Evolutionary conservation across 2,888 invertebrate genomes (phyloP), one percentile per base, ranked within the genome.

Genomic region (Gandaritis pyraliata): DNA sequence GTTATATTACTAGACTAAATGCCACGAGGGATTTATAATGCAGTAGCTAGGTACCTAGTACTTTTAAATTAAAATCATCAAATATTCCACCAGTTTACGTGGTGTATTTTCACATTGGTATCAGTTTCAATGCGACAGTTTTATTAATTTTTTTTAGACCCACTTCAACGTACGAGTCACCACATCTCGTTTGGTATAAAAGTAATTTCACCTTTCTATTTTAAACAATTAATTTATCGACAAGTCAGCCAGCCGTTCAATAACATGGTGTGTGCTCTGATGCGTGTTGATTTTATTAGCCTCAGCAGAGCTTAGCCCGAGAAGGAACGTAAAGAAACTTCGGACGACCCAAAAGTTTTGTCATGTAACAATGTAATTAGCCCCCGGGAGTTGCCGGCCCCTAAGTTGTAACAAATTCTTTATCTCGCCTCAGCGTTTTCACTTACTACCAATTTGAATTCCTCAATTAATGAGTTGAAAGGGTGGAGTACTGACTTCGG

Each of bases 351-450:
- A 83, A 89, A 89, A 89, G 82, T 90, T 89, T 88, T 85, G 86
- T 86, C 86, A 86, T 86, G 87, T 87, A 84, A 88, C 90, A 88
- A 88, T 85, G 89, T 90, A 89, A 90, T 89, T 90, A 90, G 87
- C 87, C 85, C 83, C 78, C 73, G 80, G 85, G 87, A 85, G 82
- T 80, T 78, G 76, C 76, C 75, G 76, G 76, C 77, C 80, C 76
- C 76, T 78, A 82, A 85, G 83, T 86, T 82, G 81, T 80, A 80
- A 82, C 83, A 86, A 88, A 87, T 87, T 87, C 87, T 87, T 88
- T 88, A 86, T 87, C 86, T 83, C 83, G 82, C 82, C 83, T 81
- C 79, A 77, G 75, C 78, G 78, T 85, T 83, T 83, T 83, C 84
- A 82, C 81, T 83, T 79, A 82, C 79, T 78, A 81, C 71, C 81